Base-by-base conservation (phyloP, 2,113 vertebrate species). In the Pedetes capensis region DNA sequence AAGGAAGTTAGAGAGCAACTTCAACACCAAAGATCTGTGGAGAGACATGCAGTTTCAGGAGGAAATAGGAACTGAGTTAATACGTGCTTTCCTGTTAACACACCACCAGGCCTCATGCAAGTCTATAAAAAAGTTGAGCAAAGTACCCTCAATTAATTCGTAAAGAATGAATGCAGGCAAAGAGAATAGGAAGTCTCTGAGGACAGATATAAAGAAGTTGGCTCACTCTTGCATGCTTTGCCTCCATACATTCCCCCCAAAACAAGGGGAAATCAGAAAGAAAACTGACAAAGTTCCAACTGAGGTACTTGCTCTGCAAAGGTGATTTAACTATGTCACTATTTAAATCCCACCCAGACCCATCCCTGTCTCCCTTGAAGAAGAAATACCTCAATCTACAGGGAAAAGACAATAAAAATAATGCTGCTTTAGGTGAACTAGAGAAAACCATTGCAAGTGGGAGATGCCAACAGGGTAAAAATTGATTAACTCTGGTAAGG, bases 341-440 rank as follows among this genome's bases (percentile, higher is more conserved):
- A 32, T 3, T 14, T 34, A 49, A 68, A 53, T 1, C 22, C 5
- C 7, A 27, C 13, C 11, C 27, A 32, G 14, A 42, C 14, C 2
- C 6, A 14, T 68, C 22, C 1, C 4, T 25, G 71, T 44, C 6
- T 49, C 0, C 32, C 13, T 2, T 16, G 8, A 6, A 69, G 6
- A 57, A 32, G 12, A 57, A 42, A 39, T 44, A 12, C 8, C 11
- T 25, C 27, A n/a, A 42, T 55, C 12, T 8, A 2, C 6, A 42
- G 5, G 6, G 39, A 1, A 71, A 84, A 27, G 18, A 66, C 13
- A 57, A 49, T 3, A 51, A 61, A 51, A 37, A 44, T 3, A n/a
- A n/a, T 71, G 6, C 37, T 25, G 53, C 13, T 10, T 44, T 51
- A 61, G 14, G 27, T 8, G 20, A 10, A 86, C 17, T 39, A 2